These are phyloP conservation scores for Poecilia picta DNA, from an alignment of 2,797 vertebrate species.

Conservation along the genomic window DNA sequence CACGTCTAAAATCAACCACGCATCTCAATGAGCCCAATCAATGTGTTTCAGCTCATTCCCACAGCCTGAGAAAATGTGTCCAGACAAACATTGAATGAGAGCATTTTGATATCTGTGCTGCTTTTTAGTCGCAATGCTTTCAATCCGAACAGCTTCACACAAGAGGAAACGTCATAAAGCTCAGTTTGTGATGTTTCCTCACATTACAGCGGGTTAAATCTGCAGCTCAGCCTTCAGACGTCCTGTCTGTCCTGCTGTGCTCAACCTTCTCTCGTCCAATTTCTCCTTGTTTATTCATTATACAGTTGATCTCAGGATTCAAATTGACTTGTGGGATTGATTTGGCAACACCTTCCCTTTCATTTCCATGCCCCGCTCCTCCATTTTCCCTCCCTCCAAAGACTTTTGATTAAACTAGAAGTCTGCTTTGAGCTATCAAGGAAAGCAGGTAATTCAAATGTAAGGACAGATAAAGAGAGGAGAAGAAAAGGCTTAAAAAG, in stretches of 20 bases:
- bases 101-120: background rate
- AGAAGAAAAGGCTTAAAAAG: conserved; percentile 9
- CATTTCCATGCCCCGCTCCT: conserved; percentile 38
- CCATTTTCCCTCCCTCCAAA: conserved; percentile 48
- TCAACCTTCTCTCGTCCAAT: conserved; percentile 25
- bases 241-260: conserved; percentile 48
- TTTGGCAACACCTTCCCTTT: conserved; percentile 55
- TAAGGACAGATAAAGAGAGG: conserved; percentile 15
- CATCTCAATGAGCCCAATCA: background rate
- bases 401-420: conserved; percentile 68
- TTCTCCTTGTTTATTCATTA: conserved; percentile 73
- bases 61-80: background rate
- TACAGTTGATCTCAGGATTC: conserved; percentile 63
- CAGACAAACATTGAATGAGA: background rate
- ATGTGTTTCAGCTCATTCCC: background rate
- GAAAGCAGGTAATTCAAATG: conserved; percentile 27
- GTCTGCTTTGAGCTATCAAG: conserved; percentile 38
- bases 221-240: conserved; percentile 38
- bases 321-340: conserved; percentile 75
- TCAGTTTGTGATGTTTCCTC: too few relatives aligned
- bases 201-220: conserved; percentile 1
- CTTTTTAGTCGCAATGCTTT: background rate
- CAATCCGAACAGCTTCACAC: background rate
- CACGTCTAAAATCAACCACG: background rate
- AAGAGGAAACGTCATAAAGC: background rate